A percentile compares a stretch with the other conserved stretches of the same genome.
These are phyloP conservation scores for Petrocephalus schoutedeni DNA, from an alignment of 2,797 vertebrate species.

Conservation along the genomic window DNA sequence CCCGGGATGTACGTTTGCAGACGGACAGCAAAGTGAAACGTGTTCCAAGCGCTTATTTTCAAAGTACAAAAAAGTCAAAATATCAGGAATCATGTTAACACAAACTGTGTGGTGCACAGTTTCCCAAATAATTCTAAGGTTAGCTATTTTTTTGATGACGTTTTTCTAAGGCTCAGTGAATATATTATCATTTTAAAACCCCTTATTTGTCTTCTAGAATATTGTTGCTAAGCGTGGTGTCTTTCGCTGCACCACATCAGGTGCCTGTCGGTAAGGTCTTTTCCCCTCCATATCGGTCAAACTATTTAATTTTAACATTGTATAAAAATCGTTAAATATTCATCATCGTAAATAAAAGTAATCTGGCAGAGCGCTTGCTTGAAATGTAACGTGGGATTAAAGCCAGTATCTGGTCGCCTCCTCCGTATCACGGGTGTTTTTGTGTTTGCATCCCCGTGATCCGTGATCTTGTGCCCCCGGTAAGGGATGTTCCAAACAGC, in stretches of 20 bases:
- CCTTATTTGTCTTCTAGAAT: conserved; percentile 27
- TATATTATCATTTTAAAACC: neutral
- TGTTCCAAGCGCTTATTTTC: neutral
- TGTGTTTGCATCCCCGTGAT: neutral
- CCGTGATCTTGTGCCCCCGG: neutral
- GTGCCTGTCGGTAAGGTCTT: conserved; percentile 33
- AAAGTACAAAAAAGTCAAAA: neutral
- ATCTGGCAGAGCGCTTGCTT: neutral
- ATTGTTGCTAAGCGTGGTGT: conserved; percentile 26
- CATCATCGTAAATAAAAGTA: neutral
- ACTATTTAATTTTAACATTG: neutral
- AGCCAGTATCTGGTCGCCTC: neutral
- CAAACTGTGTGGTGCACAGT: neutral
- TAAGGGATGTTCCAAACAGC: conserved; percentile 41
- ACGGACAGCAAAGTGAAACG: neutral
- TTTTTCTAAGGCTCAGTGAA: neutral
- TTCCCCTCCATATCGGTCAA: neutral
- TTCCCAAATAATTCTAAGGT: conserved; percentile 23
- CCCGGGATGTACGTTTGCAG: neutral
- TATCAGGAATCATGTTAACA: neutral
- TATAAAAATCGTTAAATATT: neutral
- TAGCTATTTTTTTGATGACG: conserved; percentile 18
- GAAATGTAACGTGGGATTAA: neutral
- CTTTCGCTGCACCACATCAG: conserved; percentile 21
- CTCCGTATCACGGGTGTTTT: neutral